Base-by-base conservation (phyloP, 1,140 invertebrate genomes). In the Aphaenogaster ashmeadi region DNA sequence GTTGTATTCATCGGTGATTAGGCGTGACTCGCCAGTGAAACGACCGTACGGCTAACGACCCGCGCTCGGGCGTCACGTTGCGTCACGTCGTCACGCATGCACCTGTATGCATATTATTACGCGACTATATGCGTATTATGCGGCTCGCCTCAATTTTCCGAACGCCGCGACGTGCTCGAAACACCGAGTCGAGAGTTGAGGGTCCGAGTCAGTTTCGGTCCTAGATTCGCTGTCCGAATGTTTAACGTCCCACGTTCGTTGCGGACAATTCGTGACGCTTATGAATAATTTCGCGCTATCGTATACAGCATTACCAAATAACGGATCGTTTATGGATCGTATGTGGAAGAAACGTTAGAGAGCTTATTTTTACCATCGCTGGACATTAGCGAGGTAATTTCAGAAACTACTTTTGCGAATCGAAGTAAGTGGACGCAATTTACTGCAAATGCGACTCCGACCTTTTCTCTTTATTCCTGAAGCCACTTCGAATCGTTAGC, bases 1-100 rank as follows among this genome's bases (percentile, higher is more conserved):
- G 92, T 91, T 93, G 90, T 87, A 92, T 93, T 93, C 89, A 86
- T 90, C 87, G 89, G 91, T 92, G 92, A 93, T 92, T 91, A 93
- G 88, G 88, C 88, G 85, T 88, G 81, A 92, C 89, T 88, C 89
- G 83, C 71, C 87, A 56, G 81, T 87, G 88, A 86, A 91, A 92
- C 90, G 91, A 91, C 90, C 89, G 64, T 83, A 88, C 71, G 83
- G 84, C 90, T 93, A 93, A 93, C 91, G 92, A 92, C 77, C 92
- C 89, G 88, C 88, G 58, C 86, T 71, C 72, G 78, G 36, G 44
- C 87, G 74, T 90, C 80, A 86, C 81, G 84, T 79, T 86, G 62
- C n/a, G 77, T 54, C 89, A 69, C 60, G n/a, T 81, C 87, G 77
- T 89, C 80, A 86, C 66, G 88, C 83, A 79, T 86, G 72, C 79